Base-by-base conservation (phyloP, 2,888 invertebrate genomes). In the Neuroscelio doddi region DNA sequence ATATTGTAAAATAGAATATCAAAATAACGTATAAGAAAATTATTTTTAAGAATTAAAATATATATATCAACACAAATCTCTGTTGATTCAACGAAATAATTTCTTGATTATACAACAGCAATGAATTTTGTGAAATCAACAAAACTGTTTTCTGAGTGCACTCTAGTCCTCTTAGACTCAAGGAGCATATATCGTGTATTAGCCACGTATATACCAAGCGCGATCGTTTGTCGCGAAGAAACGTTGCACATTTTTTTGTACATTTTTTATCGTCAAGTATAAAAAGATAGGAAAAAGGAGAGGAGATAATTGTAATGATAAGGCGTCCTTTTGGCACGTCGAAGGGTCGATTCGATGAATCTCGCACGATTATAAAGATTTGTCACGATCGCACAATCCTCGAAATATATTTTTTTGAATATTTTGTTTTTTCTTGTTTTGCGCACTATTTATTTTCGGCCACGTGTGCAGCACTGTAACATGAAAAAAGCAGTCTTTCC, bases 121-220 rank as follows among this genome's bases (percentile, higher is more conserved):
- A 42, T 21, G 15, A 42, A 46, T 53, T 49, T 46, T 21, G 50
- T 58, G 44, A 51, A 67, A 56, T 59, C 53, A 55, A 55, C 57
- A 63, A 63, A 68, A 64, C 61, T 64, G 67, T 64, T 58, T 68
- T 57, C 68, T 57, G 64, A 68, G 68, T 68, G 68, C 68, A 61
- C 68, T 68, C 68, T 68, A 68, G 68, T 68, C 68, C 68, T 68
- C 59, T 68, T 64, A 68, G 61, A 64, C 64, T 68, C 64, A 68
- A 68, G 68, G 53, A 68, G 53, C 68, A 68, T 68, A 61, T 64
- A 67, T 57, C 59, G 67, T 63, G 67, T 52, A 64, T 59, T 64
- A 64, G 59, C 67, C 63, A 64, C 63, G 58, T 59, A 65, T 51
- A 47, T 56, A 65, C 46, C 45, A 64, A 56, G 52, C 51, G 21